These are phyloP conservation scores for Bos javanicus DNA, from an alignment of 2,113 vertebrate genomes.

Conservation along the genomic window DNA sequence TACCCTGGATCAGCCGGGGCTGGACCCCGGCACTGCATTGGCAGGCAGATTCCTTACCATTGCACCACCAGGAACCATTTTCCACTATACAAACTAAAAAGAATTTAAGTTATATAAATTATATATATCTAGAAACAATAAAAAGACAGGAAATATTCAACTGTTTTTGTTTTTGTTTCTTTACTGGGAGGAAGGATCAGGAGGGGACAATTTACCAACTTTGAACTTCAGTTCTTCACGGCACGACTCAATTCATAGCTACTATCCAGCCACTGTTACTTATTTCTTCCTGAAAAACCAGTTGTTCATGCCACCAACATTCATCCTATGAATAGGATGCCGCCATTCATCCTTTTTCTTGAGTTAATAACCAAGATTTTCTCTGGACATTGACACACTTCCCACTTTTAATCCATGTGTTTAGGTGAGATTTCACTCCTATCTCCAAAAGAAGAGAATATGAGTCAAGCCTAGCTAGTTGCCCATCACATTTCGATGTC, in stretches of 20 bases:
- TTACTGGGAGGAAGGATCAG: not conserved
- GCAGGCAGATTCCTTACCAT: not conserved
- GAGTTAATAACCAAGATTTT: not conserved
- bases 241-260: not conserved
- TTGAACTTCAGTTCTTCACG: not conserved
- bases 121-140: not conserved
- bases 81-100: not conserved
- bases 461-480: not conserved
- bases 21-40: not conserved
- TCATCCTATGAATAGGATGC: not conserved
- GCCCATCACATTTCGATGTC: not conserved
- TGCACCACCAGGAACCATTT: not conserved
- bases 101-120: not conserved
- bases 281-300: not conserved
- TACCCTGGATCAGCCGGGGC: too few relatives aligned
- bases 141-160: not conserved
- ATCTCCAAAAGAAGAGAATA: not conserved
- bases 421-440: not conserved
- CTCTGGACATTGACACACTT: not conserved
- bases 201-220: not conserved
- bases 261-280: not conserved
- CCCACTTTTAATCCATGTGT: not conserved
- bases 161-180: fast-evolving
- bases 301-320: not conserved
- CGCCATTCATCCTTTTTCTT: not conserved